Evolutionary conservation across 2,888 invertebrate genomes (phyloP).

Genomic region (Taenaris catops): DNA sequence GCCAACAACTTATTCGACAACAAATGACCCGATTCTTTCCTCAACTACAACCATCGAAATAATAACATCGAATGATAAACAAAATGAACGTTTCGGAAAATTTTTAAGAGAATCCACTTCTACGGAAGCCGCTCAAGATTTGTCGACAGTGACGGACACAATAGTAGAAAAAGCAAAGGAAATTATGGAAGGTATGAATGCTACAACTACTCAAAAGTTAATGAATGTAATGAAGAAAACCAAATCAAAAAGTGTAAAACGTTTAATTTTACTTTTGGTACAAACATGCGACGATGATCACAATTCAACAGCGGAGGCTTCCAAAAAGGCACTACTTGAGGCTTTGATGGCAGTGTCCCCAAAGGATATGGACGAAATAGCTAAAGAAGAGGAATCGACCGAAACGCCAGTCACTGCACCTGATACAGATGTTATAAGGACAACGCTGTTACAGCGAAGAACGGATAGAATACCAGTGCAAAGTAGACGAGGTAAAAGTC

Average conservation of each 20-base stretch:
- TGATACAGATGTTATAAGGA: conserved; percentile 37
- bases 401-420: conserved; percentile 39
- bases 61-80: conserved; percentile 38
- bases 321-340: conserved; percentile 83
- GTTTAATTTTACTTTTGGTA: conserved; percentile 86
- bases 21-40: conserved; percentile 49
- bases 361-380: conserved; percentile 72
- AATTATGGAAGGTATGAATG: conserved; percentile 87
- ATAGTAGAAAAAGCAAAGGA: conserved; percentile 86
- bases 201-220: conserved; percentile 85
- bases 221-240: conserved; percentile 92
- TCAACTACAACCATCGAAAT: conserved; percentile 48
- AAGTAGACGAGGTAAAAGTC: conserved; percentile 47
- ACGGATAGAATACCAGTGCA: conserved; percentile 33
- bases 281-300: conserved; percentile 88
- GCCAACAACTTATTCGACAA: conserved; percentile 38
- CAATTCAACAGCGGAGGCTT: conserved; percentile 85
- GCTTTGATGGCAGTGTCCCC: conserved; percentile 84
- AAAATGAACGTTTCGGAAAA: conserved; percentile 53
- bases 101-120: conserved; percentile 52
- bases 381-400: conserved; percentile 50
- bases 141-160: conserved; percentile 83
- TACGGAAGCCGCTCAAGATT: conserved; percentile 75
- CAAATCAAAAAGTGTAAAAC: conserved; percentile 85
- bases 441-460: conserved; percentile 41